Conservation (phyloP, 2,797 vertebrate species). For the Oryzias sinensis region DNA sequence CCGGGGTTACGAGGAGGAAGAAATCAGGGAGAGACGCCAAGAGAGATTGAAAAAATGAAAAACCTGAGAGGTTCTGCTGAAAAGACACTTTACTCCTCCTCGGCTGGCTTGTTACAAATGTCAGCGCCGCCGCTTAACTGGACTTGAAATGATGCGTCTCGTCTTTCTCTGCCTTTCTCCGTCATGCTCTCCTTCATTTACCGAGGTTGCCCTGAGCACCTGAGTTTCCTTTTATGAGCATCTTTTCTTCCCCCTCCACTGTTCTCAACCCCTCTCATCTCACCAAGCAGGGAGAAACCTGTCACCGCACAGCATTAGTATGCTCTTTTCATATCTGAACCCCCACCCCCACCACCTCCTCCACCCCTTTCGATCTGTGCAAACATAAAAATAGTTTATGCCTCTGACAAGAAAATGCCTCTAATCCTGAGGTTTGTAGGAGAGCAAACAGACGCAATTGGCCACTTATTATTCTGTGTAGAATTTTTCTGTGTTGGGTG, state of each 20-base stretch:
- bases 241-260: constrained; percentile 40
- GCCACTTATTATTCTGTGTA: constrained; percentile 80
- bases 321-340: constrained; percentile 74
- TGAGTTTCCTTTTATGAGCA: constrained; percentile 56
- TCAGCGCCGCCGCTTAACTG: constrained; percentile 58
- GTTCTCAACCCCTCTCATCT: constrained; percentile 61
- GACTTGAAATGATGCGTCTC: constrained; percentile 54
- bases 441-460: constrained; percentile 77
- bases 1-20: constrained; percentile 65
- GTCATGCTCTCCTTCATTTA: constrained; percentile 62
- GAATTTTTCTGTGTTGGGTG: constrained; percentile 78
- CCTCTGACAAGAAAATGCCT: constrained; percentile 80
- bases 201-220: constrained; percentile 57
- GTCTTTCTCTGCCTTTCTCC: constrained; percentile 32
- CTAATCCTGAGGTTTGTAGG: constrained; percentile 78
- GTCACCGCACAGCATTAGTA: constrained; percentile 74
- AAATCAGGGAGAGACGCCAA: constrained; percentile 55
- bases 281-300: constrained; percentile 56
- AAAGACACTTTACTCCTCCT: constrained; percentile 33
- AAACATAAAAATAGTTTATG: constrained; percentile 81
- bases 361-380: constrained; percentile 31
- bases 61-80: constrained; percentile 32
- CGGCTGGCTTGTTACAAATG: constrained; percentile 49
- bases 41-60: constrained; percentile 58
- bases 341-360: constrained; percentile 6